These are phyloP conservation scores for Bathynomus jamesi DNA, from an alignment of 1,140 invertebrate genomes.

Conservation along the genomic window DNA sequence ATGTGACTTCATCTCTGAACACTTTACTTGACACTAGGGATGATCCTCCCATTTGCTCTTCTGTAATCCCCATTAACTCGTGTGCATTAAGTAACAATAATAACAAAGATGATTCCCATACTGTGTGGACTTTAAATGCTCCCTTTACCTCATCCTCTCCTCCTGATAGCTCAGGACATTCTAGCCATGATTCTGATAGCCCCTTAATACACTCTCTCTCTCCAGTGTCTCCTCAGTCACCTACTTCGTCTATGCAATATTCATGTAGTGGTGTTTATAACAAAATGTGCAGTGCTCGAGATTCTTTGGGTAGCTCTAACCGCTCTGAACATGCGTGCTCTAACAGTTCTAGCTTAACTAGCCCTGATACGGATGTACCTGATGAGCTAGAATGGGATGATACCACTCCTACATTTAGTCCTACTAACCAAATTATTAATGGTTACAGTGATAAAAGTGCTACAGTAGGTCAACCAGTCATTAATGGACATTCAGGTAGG, in stretches of 20 bases:
- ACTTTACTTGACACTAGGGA: slow-evolving; percentile 70
- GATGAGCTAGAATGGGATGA: slow-evolving; percentile 37
- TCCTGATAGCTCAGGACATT: slow-evolving; percentile 50
- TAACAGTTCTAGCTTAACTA: slow-evolving; percentile 36
- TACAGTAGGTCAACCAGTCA: slow-evolving; percentile 20
- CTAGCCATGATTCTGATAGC: slow-evolving; percentile 56
- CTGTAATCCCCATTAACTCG: neutral
- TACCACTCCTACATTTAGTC: slow-evolving; percentile 27
- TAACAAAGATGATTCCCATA: slow-evolving; percentile 49
- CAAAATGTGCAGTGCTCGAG: slow-evolving; percentile 32
- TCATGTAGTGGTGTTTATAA: slow-evolving; percentile 35
- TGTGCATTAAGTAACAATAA: neutral
- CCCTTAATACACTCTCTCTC: slow-evolving; percentile 57
- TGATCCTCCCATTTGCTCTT: slow-evolving; percentile 32
- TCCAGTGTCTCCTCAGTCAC: slow-evolving; percentile 70
- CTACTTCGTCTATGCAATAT: slow-evolving; percentile 58
- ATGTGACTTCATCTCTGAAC: slow-evolving; percentile 83
- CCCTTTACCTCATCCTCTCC: slow-evolving; percentile 47
- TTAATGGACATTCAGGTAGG: slow-evolving; percentile 6
- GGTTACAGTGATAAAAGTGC: slow-evolving; percentile 18
- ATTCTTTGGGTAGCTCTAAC: slow-evolving; percentile 32
- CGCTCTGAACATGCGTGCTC: slow-evolving; percentile 29
- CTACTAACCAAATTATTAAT: slow-evolving; percentile 17
- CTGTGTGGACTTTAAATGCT: slow-evolving; percentile 86
- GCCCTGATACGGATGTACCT: slow-evolving; percentile 36